phyloP scores from a whole-genome alignment of 2,888 invertebrate species.

The Heliconius erato region DNA sequence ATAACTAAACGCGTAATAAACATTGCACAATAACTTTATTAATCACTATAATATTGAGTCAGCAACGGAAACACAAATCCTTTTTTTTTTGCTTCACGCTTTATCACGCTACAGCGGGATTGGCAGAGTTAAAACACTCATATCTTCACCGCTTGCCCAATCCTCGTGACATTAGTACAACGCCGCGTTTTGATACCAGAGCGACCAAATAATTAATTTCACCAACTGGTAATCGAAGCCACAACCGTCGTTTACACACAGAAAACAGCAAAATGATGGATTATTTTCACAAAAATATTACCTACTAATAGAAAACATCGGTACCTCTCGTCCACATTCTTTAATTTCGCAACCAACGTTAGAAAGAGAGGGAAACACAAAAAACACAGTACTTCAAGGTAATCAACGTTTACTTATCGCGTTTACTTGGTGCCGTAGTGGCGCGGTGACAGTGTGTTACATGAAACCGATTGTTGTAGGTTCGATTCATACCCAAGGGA shows the following conservation, averaged over 20 bases:
- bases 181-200: too few relatives aligned
- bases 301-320: conserved; percentile 56
- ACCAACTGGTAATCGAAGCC: background rate
- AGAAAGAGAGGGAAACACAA: conserved; percentile 63
- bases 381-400: conserved; percentile 70
- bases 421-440: conserved; percentile 67
- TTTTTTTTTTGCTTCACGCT: background rate
- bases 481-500: background rate
- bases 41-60: conserved; percentile 40
- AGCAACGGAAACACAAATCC: conserved; percentile 5
- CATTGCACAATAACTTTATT: conserved; percentile 44
- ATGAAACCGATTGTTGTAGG: conserved; percentile 41
- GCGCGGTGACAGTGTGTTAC: conserved; percentile 57
- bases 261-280: conserved; percentile 11
- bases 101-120: background rate
- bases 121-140: background rate
- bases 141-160: background rate
- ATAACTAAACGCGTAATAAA: conserved; percentile 43
- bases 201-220: too few relatives aligned
- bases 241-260: background rate
- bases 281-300: conserved; percentile 47
- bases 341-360: conserved; percentile 59
- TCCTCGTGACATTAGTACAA: background rate
- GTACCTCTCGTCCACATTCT: conserved; percentile 67
- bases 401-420: conserved; percentile 80